Evolutionary conservation across 2,888 invertebrate species (phyloP).

Genomic region (Lasioglossum morio): DNA sequence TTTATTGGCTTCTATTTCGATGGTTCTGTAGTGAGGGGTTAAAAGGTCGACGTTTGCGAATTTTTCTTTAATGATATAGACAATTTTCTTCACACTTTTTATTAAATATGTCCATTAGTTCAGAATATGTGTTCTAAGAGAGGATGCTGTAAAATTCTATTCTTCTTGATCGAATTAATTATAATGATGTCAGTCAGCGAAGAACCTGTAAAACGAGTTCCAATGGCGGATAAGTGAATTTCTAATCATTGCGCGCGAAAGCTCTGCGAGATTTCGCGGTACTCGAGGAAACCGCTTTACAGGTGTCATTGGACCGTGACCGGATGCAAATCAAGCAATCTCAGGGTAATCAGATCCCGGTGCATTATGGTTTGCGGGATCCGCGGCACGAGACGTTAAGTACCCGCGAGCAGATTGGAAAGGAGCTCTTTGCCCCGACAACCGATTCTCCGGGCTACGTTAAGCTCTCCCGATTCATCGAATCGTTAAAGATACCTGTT

Average conservation of each 20-base stretch:
- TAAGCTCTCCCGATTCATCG: not conserved
- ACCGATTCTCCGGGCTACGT: not conserved
- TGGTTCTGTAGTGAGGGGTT: not conserved
- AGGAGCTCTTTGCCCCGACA: not conserved
- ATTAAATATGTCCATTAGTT: not conserved
- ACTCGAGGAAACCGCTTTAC: not conserved
- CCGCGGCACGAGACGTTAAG: constrained; percentile 33
- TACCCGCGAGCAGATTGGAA: constrained; percentile 24
- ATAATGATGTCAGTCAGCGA: not conserved
- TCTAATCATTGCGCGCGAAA: not conserved
- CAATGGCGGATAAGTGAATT: not conserved
- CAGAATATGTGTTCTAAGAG: rapidly evolving
- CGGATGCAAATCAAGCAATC: constrained; percentile 75
- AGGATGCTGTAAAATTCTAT: not conserved
- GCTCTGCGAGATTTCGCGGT: not conserved
- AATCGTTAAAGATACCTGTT: not conserved
- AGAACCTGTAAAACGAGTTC: not conserved
- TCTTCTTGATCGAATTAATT: not conserved
- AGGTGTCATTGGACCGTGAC: constrained; percentile 32
- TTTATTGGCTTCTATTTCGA: not conserved
- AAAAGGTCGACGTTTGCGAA: not conserved
- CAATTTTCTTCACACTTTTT: too few relatives aligned
- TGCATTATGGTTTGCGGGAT: constrained; percentile 52
- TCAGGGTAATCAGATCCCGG: constrained; percentile 62
- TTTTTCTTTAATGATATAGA: not conserved